These are phyloP conservation scores for Protobothrops mucrosquamatus DNA, from an alignment of 2,113 vertebrate species.

Conservation along the genomic window DNA sequence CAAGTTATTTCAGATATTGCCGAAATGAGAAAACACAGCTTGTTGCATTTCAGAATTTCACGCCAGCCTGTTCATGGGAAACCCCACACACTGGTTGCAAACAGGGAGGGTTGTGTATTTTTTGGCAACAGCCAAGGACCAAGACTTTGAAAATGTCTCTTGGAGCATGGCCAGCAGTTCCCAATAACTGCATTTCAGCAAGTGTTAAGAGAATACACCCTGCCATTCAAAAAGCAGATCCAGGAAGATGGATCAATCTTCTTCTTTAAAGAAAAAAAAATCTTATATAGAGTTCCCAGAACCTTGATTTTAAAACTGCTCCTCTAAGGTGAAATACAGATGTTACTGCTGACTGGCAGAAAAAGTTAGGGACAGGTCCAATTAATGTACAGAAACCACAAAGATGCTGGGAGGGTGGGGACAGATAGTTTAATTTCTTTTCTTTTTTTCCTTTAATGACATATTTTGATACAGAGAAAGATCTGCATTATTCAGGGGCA, in stretches of 20 bases:
- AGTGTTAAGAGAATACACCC: not conserved
- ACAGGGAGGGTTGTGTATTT: not conserved
- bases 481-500: not conserved
- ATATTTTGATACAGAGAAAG: not conserved
- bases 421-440: not conserved
- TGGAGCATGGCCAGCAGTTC: not conserved
- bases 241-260: not conserved
- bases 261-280: not conserved
- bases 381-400: not conserved
- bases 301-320: not conserved
- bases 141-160: not conserved
- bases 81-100: not conserved
- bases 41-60: not conserved
- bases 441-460: not conserved
- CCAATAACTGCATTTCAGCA: not conserved
- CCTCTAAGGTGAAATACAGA: not conserved
- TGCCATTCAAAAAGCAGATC: not conserved
- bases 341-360: not conserved
- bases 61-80: not conserved
- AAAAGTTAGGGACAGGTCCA: not conserved
- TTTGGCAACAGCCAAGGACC: not conserved
- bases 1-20: not conserved
- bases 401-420: not conserved
- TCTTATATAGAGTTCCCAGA: not conserved
- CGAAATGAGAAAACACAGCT: too few species aligned